A percentile compares a stretch with the other conserved stretches of the same genome.
Conservation (phyloP, 2,888 invertebrate genomes). For the Brachyptera putata region DNA sequence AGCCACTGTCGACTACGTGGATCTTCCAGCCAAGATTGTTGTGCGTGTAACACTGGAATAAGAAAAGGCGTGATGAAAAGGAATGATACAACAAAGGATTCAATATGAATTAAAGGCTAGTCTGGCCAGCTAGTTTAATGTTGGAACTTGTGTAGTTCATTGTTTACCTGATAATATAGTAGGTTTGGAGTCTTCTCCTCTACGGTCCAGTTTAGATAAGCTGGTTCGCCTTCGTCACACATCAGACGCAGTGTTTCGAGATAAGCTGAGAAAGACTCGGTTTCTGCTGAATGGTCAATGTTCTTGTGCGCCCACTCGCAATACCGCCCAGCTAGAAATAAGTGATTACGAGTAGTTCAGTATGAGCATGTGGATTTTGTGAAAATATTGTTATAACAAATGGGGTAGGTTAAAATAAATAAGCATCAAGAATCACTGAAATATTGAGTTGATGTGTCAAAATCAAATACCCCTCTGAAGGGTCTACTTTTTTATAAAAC, state of each 20-base stretch:
- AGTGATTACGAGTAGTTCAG: not conserved
- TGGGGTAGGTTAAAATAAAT: no score
- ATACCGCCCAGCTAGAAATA: conserved; percentile 65
- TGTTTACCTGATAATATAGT: conserved; percentile 82
- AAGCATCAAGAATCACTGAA: no score
- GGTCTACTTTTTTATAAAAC: no score
- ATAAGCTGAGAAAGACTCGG: conserved; percentile 73
- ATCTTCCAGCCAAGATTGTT: conserved; percentile 91
- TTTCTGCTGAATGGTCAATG: conserved; percentile 65
- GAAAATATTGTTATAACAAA: no score
- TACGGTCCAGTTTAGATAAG: conserved; percentile 79
- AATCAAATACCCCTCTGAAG: no score
- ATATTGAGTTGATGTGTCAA: no score
- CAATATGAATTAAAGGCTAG: no score
- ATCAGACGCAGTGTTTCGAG: conserved; percentile 68
- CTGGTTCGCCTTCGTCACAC: conserved; percentile 73
- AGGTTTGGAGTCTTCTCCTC: conserved; percentile 76
- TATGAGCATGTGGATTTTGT: no score
- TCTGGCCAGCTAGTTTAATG: no score
- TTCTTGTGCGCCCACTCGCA: conserved; percentile 84
- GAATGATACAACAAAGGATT: no score
- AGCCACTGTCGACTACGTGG: conserved; percentile 64
- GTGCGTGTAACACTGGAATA: conserved; percentile 81
- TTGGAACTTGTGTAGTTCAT: no score
- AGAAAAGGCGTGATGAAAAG: no score